Conservation (phyloP, 2,888 invertebrate species). For the Amaurobius ferox region DNA sequence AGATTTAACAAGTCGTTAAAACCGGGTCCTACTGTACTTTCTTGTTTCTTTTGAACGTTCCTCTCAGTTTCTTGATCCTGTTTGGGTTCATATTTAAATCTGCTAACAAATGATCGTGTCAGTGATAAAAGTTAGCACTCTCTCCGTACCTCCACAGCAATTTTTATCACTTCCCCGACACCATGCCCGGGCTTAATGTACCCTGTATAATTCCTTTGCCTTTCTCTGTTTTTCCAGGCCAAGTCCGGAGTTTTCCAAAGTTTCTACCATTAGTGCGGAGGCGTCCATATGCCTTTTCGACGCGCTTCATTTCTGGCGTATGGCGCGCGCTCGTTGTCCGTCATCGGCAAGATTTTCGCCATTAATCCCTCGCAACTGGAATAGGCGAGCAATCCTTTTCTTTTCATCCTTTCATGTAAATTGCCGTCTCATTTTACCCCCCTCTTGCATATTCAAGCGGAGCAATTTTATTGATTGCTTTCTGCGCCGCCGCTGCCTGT, state of each 20-base stretch:
- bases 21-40: too few relatives aligned
- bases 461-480: constrained; percentile 71
- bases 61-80: too few relatives aligned
- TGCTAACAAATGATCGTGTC: too few relatives aligned
- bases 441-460: constrained; percentile 71
- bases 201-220: background rate
- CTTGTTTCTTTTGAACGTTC: too few relatives aligned
- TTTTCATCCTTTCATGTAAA: constrained; percentile 67
- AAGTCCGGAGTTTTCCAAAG: background rate
- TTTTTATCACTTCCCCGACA: background rate
- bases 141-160: too few relatives aligned
- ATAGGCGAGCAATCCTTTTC: constrained; percentile 52
- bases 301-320: constrained; percentile 1
- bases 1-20: too few relatives aligned
- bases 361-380: constrained; percentile 48
- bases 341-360: constrained; percentile 40
- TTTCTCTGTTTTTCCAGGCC: background rate
- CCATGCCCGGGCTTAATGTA: background rate
- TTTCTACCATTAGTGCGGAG: background rate
- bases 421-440: constrained; percentile 70
- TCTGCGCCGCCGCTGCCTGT: constrained; percentile 60
- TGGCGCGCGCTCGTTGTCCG: constrained; percentile 35
- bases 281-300: constrained; percentile 2
- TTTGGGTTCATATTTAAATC: too few relatives aligned
- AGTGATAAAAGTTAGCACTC: too few relatives aligned